Evolutionary conservation across 2,797 vertebrate genomes (phyloP), one percentile per base, ranked within the genome.

Genomic region (Erethizon dorsatum): DNA sequence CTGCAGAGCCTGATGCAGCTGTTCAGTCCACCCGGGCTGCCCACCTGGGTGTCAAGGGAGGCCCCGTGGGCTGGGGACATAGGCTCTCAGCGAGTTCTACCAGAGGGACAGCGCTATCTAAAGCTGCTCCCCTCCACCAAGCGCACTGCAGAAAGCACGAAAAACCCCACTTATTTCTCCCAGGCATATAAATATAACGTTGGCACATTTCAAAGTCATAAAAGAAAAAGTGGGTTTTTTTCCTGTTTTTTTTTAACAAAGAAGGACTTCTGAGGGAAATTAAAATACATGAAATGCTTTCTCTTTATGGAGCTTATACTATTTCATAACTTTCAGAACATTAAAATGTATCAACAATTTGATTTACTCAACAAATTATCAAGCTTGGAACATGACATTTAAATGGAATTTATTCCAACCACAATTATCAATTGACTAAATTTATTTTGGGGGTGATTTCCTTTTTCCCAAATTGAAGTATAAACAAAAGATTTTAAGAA

Each of bases 291-390:
- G 14, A 80, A 96, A 69, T 17, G 8, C 15, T 45, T 93, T 90
- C 86, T 45, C 93, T 83, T 45, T 45, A 88, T 61, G 63, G 83
- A 47, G 41, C 65, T 54, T 83, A 57, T 12, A 79, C 52, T 50
- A 88, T 71, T 90, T 87, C 54, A 83, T 90, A 83, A 87, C 61
- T 94, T 45, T 65, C 37, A 9, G n/a, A 88, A 52, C 56, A 85
- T 87, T 86, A 86, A 90, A 67, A 89, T 87, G 47, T 90, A 87
- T 90, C 67, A 63, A 9, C 65, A 52, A 87, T 79, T 90, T 93
- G 54, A 93, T 91, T 95, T 88, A 69, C 69, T 90, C 56, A 84
- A 93, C 41, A 93, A 93, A 94, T 88, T 59, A 87, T 50, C 67
- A 89, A 50, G 26, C 37, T 90, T 90, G 26, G 59, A 78, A 71